These are phyloP conservation scores for Scelioninae gen. 1 DNA, from an alignment of 2,888 invertebrate genomes.

Conservation along the genomic window DNA sequence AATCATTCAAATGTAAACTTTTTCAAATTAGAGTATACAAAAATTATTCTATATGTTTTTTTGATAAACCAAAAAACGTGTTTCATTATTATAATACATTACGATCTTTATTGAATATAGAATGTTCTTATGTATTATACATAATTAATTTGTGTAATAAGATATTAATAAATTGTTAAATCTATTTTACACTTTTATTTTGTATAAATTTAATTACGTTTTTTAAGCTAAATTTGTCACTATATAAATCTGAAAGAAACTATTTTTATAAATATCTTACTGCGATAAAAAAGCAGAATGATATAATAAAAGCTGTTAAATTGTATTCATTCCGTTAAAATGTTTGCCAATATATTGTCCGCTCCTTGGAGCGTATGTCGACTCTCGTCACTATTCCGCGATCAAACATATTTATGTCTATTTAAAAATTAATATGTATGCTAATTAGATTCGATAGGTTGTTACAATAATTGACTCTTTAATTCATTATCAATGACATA, in stretches of 20 bases:
- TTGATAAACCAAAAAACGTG: too few relatives aligned
- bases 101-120: too few relatives aligned
- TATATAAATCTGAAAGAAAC: not conserved
- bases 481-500: conserved; percentile 17
- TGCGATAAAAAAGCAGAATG: conserved; percentile 1
- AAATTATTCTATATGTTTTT: too few relatives aligned
- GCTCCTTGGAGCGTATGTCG: conserved; percentile 43
- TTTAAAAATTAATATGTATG: conserved; percentile 52
- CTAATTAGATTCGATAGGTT: conserved; percentile 40
- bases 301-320: conserved; percentile 42
- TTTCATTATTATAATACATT: too few relatives aligned
- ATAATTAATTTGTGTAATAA: too few relatives aligned
- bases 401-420: conserved; percentile 48
- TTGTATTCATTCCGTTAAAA: conserved; percentile 28
- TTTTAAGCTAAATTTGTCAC: too few relatives aligned
- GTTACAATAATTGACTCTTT: conserved; percentile 31
- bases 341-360: conserved; percentile 45
- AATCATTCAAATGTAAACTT: too few relatives aligned
- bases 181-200: not conserved
- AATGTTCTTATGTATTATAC: too few relatives aligned
- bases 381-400: conserved; percentile 40
- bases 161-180: too few relatives aligned
- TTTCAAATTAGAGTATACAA: too few relatives aligned
- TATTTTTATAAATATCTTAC: conserved; percentile 14
- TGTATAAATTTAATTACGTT: not conserved